These are phyloP conservation scores for Apteryx mantelli DNA, from an alignment of 2,113 vertebrate genomes.

Conservation along the genomic window DNA sequence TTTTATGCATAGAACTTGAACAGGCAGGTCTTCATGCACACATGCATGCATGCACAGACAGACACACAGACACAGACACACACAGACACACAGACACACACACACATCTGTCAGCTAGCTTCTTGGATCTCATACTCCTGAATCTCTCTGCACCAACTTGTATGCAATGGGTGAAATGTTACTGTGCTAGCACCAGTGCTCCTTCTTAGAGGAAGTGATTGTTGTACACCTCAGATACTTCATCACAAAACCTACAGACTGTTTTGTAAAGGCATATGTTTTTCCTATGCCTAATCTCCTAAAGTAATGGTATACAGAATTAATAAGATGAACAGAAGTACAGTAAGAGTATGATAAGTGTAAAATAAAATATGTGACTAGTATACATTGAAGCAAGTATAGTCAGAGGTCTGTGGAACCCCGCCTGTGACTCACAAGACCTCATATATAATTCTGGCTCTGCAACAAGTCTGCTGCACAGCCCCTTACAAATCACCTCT, in stretches of 20 bases:
- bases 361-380: neutral
- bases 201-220: neutral
- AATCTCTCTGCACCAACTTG: neutral
- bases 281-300: neutral
- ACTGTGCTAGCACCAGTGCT: neutral
- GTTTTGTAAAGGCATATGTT: neutral
- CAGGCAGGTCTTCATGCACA: too few relatives aligned
- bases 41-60: fast-evolving
- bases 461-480: neutral
- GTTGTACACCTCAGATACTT: neutral
- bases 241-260: neutral
- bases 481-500: neutral
- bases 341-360: neutral
- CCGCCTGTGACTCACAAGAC: neutral
- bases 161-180: neutral
- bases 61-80: too few relatives aligned
- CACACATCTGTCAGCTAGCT: neutral
- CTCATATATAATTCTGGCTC: neutral
- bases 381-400: neutral
- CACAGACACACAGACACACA: too few relatives aligned
- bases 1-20: neutral
- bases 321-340: neutral
- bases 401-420: neutral
- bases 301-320: neutral
- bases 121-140: neutral